These are phyloP conservation scores for Phaedon cochleariae DNA, from an alignment of 2,888 invertebrate genomes.

Conservation along the genomic window DNA sequence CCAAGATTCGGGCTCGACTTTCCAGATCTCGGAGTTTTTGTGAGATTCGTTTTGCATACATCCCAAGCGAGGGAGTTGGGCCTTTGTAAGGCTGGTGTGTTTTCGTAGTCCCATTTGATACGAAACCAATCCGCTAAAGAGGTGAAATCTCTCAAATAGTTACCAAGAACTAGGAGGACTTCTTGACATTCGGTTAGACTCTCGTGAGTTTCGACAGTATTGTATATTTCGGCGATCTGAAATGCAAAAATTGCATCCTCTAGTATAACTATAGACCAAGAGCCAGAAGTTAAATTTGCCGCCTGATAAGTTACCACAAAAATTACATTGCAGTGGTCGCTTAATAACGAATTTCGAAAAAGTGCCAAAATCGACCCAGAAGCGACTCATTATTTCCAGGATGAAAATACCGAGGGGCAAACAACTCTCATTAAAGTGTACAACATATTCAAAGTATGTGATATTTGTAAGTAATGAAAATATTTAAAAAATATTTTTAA, in stretches of 20 bases:
- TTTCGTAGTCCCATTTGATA: conserved; percentile 93
- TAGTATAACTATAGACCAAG: too few species aligned
- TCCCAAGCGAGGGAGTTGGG: conserved; percentile 96
- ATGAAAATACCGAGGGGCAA: too few species aligned
- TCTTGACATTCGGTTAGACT: conserved; percentile 95
- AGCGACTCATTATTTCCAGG: too few species aligned
- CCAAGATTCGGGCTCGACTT: conserved; percentile 64
- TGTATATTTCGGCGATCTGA: conserved; percentile 90
- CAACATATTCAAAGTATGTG: too few species aligned
- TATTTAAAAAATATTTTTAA: too few species aligned
- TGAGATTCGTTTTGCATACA: conserved; percentile 81
- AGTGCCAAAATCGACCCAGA: too few species aligned
- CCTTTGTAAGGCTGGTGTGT: conserved; percentile 82
- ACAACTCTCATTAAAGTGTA: too few species aligned
- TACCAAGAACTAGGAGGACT: conserved; percentile 92
- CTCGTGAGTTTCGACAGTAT: conserved; percentile 94
- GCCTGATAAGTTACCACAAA: too few species aligned
- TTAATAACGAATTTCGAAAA: too few species aligned
- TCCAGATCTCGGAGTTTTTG: conserved; percentile 57
- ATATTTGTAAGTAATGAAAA: too few species aligned
- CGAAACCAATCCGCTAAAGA: conserved; percentile 93
- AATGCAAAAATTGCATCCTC: conserved; percentile 34
- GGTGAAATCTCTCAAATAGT: conserved; percentile 93
- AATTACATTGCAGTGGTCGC: too few species aligned
- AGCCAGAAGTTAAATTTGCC: too few species aligned